These are phyloP conservation scores for Ectemnius continuus DNA, from an alignment of 2,888 invertebrate species.

Conservation along the genomic window DNA sequence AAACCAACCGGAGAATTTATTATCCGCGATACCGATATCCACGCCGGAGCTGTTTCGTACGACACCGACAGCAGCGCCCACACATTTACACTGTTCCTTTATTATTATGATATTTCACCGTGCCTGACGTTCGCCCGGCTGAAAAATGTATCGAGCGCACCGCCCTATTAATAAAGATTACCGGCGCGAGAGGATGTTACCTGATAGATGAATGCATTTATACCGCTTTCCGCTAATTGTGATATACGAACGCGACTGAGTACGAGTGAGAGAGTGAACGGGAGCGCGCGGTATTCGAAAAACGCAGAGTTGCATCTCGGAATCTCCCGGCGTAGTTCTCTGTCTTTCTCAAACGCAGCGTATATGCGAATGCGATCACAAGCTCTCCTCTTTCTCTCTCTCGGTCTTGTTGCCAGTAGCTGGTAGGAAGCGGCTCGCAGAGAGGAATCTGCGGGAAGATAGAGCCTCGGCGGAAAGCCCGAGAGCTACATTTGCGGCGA, in stretches of 20 bases:
- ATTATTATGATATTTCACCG: slow-evolving; percentile 7
- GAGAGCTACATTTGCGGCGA: too few species aligned
- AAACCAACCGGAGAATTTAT: slow-evolving; percentile 49
- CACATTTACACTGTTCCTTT: neutral
- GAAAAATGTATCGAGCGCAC: slow-evolving; percentile 3
- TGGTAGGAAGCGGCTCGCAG: too few species aligned
- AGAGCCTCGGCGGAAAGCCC: too few species aligned
- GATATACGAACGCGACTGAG: slow-evolving; percentile 1
- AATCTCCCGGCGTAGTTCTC: too few species aligned
- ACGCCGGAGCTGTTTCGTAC: neutral
- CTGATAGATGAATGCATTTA: slow-evolving; percentile 10
- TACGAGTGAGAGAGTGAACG: too few species aligned
- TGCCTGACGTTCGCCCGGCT: neutral
- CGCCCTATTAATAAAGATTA: slow-evolving; percentile 8
- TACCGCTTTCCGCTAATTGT: slow-evolving; percentile 8
- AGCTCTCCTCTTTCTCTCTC: too few species aligned
- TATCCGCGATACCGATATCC: slow-evolving; percentile 15
- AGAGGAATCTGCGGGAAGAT: too few species aligned
- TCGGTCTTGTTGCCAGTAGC: too few species aligned
- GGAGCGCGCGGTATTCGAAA: too few species aligned
- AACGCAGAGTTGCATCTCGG: too few species aligned
- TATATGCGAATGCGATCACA: too few species aligned
- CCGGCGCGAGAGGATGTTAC: slow-evolving; percentile 2
- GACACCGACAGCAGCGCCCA: slow-evolving; percentile 1
- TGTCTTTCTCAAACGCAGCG: too few species aligned